Base-by-base conservation (phyloP, 53 echinoderm and acorn worm genomes). In the Mesocentrotus franciscanus region DNA sequence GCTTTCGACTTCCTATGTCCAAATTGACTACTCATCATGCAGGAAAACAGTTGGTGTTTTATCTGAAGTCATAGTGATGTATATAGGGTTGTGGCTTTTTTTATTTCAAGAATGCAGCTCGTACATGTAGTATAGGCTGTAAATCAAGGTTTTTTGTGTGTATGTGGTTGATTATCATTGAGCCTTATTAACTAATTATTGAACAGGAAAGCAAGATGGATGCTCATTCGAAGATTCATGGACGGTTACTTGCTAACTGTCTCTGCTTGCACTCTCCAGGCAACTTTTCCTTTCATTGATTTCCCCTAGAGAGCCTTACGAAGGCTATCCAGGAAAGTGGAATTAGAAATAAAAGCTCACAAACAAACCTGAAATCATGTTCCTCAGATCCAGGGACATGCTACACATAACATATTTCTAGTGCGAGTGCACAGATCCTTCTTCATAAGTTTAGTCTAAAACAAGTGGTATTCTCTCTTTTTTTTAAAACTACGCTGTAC, bases 31-130 rank as follows among this genome's bases (percentile, higher is more conserved):
- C 34, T 36, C 81, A 42, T 42, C 81, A 81, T 42, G 42, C 36
- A 42, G 81, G 81, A 81, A 81, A 81, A 81, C 22, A 81, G 81
- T 78, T 33, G 78, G 62, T 68, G 68, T 68, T 68, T 76, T 76
- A 76, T 76, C 29, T 76, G 27, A 76, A 76, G 76, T 4, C 71
- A 71, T 71, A 71, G 71, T 29, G 33, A 76, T 27, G 20, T 68
- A 68, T 68, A 68, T 68, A 68, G 76, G 32, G 13, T 76, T 29
- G 76, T 76, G 27, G 14, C 76, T 27, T 76, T 76, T 76, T 33
- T 33, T 12, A 75, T 27, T 75, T 75, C 27, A 30, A 30, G 75
- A 32, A 68, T 32, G 76, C 4, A 12, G 33, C 30, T 33, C 1
- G 26, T 24, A 24, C 33, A 33, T 76, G 76, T 10, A 29, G 2